Conservation (phyloP, 2,888 invertebrate genomes). For the Abrostola tripartita region DNA sequence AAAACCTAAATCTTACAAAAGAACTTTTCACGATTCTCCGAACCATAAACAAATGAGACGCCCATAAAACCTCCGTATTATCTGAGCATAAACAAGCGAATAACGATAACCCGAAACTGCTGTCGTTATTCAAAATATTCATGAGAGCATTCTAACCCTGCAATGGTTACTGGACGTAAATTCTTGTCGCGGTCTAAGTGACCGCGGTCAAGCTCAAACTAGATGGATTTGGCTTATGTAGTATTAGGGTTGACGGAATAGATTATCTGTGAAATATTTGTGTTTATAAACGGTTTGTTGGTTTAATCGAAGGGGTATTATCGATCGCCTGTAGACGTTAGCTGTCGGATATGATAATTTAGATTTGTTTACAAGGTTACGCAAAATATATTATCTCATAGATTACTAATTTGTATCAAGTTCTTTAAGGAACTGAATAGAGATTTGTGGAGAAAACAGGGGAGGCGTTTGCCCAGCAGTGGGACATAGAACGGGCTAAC, state of each 20-base stretch:
- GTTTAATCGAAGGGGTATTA: background rate
- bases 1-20: too few relatives aligned
- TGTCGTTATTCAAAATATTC: slow-evolving; percentile 57
- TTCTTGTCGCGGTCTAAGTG: slow-evolving; percentile 36
- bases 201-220: slow-evolving; percentile 37
- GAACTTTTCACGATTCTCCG: background rate
- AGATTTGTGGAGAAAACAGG: too few relatives aligned
- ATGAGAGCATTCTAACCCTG: slow-evolving; percentile 51
- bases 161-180: slow-evolving; percentile 36
- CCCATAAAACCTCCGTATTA: slow-evolving; percentile 36
- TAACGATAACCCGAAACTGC: slow-evolving; percentile 37
- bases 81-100: slow-evolving; percentile 29
- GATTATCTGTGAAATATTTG: slow-evolving; percentile 22
- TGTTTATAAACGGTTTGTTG: slow-evolving; percentile 12
- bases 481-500: too few relatives aligned
- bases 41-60: slow-evolving; percentile 17
- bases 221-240: slow-evolving; percentile 25
- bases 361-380: too few relatives aligned
- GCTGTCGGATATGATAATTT: too few relatives aligned
- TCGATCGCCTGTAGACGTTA: too few relatives aligned
- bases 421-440: too few relatives aligned
- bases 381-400: too few relatives aligned
- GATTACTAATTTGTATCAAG: too few relatives aligned
- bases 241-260: slow-evolving; percentile 41
- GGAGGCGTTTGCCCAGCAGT: too few relatives aligned